Evolutionary conservation across 2,113 vertebrate species (phyloP).

Genomic region (Melozone crissalis): DNA sequence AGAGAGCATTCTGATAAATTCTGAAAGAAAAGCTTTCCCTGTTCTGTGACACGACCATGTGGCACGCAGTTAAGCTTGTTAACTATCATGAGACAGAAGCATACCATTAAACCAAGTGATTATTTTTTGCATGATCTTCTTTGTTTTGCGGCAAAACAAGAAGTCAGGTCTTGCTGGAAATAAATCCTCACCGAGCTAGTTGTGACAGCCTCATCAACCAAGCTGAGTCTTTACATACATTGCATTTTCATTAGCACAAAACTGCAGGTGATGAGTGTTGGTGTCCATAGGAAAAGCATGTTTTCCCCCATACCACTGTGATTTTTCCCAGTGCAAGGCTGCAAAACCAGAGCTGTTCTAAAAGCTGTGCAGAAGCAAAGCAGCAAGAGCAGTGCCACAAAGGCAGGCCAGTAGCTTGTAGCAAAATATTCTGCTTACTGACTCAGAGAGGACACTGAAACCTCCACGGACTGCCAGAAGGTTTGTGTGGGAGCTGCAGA

Average conservation of each 20-base stretch:
- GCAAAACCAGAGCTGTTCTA: neutral
- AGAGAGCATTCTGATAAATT: neutral
- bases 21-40: neutral
- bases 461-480: neutral
- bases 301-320: neutral
- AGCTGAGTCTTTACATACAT: neutral
- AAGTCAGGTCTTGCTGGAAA: neutral
- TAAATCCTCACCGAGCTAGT: neutral
- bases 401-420: neutral
- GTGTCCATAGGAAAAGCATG: neutral
- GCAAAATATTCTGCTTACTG: neutral
- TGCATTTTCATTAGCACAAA: neutral
- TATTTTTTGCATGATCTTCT: neutral
- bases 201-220: neutral
- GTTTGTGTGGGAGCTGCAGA: conserved; percentile 14
- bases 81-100: neutral
- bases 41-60: neutral
- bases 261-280: neutral
- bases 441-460: conserved; percentile 15
- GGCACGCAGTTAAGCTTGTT: neutral
- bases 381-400: neutral
- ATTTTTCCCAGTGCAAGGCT: neutral
- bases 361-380: neutral
- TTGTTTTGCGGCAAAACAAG: neutral
- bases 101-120: neutral